phyloP scores from a whole-genome alignment of 92 coral and sea anemone genomes.

The Palythoa heliodiscus region DNA sequence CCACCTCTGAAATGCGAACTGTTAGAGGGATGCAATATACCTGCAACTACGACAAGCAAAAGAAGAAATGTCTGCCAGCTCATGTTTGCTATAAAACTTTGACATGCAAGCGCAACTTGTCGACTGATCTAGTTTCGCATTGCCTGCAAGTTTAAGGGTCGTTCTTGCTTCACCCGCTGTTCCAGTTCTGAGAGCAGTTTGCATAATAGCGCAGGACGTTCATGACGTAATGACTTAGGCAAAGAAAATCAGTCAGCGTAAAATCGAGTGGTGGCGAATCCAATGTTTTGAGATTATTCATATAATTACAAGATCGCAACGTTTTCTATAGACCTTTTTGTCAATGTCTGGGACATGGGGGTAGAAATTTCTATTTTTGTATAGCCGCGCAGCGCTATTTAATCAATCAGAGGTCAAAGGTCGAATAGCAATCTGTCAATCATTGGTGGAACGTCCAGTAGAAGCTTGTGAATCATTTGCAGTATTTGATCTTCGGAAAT shows the following conservation, averaged over 20 bases:
- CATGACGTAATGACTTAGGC: too few species aligned
- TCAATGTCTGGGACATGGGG: not conserved
- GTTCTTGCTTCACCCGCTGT: not conserved
- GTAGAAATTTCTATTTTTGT: too few species aligned
- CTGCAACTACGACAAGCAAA: not conserved
- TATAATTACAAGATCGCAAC: too few species aligned
- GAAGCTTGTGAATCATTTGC: not conserved
- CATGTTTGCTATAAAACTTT: not conserved
- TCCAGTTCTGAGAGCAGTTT: not conserved
- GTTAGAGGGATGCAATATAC: not conserved
- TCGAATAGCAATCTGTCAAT: not conserved
- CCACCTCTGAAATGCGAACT: conserved; percentile 62
- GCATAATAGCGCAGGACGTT: too few species aligned
- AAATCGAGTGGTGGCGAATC: too few species aligned
- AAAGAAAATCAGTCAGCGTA: too few species aligned
- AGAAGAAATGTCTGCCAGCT: not conserved
- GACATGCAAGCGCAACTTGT: too few species aligned
- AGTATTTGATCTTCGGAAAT: too few species aligned
- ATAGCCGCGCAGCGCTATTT: not conserved
- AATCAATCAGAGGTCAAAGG: not conserved
- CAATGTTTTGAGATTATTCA: too few species aligned
- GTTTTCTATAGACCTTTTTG: not conserved
- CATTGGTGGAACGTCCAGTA: not conserved
- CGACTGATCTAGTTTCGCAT: not conserved
- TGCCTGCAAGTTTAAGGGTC: not conserved